phyloP scores from a whole-genome alignment of 2,888 invertebrate species.

The Andricus curvator region DNA sequence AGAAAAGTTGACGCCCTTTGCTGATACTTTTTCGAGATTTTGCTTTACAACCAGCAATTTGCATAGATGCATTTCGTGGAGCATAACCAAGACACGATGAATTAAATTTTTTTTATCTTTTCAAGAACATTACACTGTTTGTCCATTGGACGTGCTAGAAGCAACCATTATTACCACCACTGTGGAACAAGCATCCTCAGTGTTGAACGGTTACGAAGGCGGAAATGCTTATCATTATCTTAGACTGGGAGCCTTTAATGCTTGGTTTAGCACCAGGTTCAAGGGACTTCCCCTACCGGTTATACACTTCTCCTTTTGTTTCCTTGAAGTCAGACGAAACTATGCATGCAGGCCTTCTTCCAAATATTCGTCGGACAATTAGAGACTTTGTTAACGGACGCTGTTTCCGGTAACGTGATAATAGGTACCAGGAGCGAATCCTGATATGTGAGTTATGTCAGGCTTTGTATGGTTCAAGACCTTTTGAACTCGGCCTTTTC shows the following conservation, averaged over 20 bases:
- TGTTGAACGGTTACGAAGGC: slow-evolving; percentile 54
- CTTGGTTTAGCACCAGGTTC: slow-evolving; percentile 68
- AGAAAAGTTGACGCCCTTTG: neutral
- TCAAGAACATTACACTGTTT: slow-evolving; percentile 34
- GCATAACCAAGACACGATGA: neutral
- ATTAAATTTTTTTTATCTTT: slow-evolving; percentile 12
- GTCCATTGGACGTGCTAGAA: slow-evolving; percentile 22
- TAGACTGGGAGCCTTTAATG: slow-evolving; percentile 59
- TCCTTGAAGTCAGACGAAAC: slow-evolving; percentile 46
- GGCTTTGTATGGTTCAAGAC: neutral
- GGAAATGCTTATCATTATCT: slow-evolving; percentile 66
- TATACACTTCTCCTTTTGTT: slow-evolving; percentile 37
- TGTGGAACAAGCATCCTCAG: slow-evolving; percentile 26
- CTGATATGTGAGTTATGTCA: neutral
- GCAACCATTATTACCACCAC: slow-evolving; percentile 21
- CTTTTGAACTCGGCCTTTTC: neutral
- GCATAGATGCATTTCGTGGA: slow-evolving; percentile 7
- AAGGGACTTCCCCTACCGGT: slow-evolving; percentile 61
- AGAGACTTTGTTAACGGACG: slow-evolving; percentile 21
- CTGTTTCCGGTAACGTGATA: slow-evolving; percentile 35
- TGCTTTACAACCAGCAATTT: slow-evolving; percentile 2
- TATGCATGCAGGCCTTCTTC: slow-evolving; percentile 49
- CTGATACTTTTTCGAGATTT: neutral
- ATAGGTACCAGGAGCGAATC: neutral
- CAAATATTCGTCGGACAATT: slow-evolving; percentile 47